Percentiles rank a stretch among this genome's conserved stretches.
Conservation (phyloP, 2,888 invertebrate genomes). For the Ceraclea dissimilis region DNA sequence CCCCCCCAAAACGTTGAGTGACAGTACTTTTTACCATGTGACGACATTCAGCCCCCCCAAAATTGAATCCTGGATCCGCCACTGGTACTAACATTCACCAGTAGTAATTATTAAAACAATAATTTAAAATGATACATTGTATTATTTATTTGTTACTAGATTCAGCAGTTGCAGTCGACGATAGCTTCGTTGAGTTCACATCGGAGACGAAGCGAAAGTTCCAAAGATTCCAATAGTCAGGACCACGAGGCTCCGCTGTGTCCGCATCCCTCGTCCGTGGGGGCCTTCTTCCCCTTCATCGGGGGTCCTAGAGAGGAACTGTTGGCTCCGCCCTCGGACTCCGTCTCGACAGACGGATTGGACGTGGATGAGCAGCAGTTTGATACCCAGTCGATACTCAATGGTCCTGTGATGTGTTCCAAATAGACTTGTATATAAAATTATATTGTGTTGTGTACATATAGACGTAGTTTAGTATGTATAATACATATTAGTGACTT, state of each 20-base stretch:
- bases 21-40: no score
- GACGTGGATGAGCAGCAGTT: conserved; percentile 55
- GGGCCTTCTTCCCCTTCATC: conserved; percentile 46
- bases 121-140: no score
- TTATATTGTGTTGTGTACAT: no score
- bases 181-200: neutral
- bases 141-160: no score
- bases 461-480: no score
- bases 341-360: conserved; percentile 50
- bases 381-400: conserved; percentile 63
- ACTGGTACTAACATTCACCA: no score
- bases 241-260: conserved; percentile 15
- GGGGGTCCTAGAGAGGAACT: conserved; percentile 15
- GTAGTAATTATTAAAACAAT: no score
- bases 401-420: conserved; percentile 46
- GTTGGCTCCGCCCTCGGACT: conserved; percentile 35
- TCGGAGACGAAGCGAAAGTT: conserved; percentile 6
- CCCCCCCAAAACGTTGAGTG: no score
- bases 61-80: no score
- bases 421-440: no score
- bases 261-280: conserved; percentile 31
- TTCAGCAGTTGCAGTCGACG: neutral
- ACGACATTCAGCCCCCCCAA: no score
- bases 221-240: neutral
- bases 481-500: no score